Evolutionary conservation across 2,113 vertebrate genomes (phyloP).

Genomic region (Microcebus jonahi): DNA sequence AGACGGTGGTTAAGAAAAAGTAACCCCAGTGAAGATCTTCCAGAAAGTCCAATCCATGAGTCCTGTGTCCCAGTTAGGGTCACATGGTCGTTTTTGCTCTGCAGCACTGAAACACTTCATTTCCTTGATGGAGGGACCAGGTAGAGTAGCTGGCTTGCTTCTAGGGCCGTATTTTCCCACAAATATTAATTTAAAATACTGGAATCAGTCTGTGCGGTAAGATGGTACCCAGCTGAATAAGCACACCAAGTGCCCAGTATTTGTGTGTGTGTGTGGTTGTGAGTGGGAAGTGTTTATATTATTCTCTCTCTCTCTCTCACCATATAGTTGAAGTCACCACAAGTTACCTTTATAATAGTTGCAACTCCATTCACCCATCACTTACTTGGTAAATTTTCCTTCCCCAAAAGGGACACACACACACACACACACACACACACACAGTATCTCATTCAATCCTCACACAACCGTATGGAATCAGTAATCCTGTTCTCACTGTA

Average conservation of each 20-base stretch:
- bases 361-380: not conserved
- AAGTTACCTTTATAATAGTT: not conserved
- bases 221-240: not conserved
- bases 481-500: not conserved
- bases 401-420: not conserved
- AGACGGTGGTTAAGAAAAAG: not conserved
- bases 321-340: not conserved
- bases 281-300: not conserved
- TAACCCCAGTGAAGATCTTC: not conserved
- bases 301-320: not conserved
- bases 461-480: not conserved
- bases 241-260: not conserved
- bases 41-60: not conserved
- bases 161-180: not conserved
- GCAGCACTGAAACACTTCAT: not conserved
- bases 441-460: not conserved
- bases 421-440: not conserved
- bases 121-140: not conserved
- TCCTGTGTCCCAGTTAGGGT: not conserved
- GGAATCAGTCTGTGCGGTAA: not conserved
- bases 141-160: not conserved
- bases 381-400: not conserved
- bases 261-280: not conserved
- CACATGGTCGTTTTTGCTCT: not conserved
- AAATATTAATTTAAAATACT: not conserved